These are phyloP conservation scores for Erpetoichthys calabaricus DNA, from an alignment of 2,797 vertebrate species.

Conservation along the genomic window DNA sequence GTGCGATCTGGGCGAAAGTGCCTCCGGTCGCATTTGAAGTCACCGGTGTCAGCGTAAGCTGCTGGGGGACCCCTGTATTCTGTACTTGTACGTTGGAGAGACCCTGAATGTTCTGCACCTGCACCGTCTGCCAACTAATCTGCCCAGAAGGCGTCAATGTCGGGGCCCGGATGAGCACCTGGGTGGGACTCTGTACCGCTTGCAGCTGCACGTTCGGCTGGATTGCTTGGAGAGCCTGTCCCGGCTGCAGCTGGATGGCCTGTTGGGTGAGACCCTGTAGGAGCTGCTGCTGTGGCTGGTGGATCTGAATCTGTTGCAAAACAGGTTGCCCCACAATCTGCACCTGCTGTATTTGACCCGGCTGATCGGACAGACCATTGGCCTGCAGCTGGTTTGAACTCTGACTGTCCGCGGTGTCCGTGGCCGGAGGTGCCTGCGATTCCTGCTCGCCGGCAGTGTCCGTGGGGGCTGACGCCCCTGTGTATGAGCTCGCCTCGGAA, in stretches of 20 bases:
- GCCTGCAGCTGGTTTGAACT: slow-evolving; percentile 63
- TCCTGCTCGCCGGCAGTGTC: slow-evolving; percentile 48
- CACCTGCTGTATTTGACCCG: slow-evolving; percentile 80
- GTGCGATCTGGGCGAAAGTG: slow-evolving; percentile 72
- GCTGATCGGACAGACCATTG: slow-evolving; percentile 76
- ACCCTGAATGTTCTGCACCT: slow-evolving; percentile 79
- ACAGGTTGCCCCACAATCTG: slow-evolving; percentile 88
- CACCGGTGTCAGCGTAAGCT: slow-evolving; percentile 81
- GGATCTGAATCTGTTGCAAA: slow-evolving; percentile 86
- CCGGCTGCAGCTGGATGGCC: slow-evolving; percentile 78
- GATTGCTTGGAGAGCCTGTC: slow-evolving; percentile 79
- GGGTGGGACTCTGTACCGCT: slow-evolving; percentile 81
- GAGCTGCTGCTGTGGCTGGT: slow-evolving; percentile 66
- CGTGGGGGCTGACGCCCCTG: slow-evolving; percentile 46
- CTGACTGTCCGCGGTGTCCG: slow-evolving; percentile 43
- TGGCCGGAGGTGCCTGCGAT: slow-evolving; percentile 36
- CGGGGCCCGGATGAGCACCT: slow-evolving; percentile 91
- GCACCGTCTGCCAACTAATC: slow-evolving; percentile 95
- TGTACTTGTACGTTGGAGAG: slow-evolving; percentile 79
- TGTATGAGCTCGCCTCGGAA: slow-evolving; percentile 60
- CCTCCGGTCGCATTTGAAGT: slow-evolving; percentile 51
- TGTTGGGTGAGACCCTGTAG: slow-evolving; percentile 68
- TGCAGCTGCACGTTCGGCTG: slow-evolving; percentile 74
- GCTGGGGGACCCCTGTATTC: slow-evolving; percentile 77
- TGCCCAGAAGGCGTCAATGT: slow-evolving; percentile 88